Evolutionary conservation across 2,797 vertebrate genomes (phyloP).

Genomic region (Yasuhikotakia modesta): DNA sequence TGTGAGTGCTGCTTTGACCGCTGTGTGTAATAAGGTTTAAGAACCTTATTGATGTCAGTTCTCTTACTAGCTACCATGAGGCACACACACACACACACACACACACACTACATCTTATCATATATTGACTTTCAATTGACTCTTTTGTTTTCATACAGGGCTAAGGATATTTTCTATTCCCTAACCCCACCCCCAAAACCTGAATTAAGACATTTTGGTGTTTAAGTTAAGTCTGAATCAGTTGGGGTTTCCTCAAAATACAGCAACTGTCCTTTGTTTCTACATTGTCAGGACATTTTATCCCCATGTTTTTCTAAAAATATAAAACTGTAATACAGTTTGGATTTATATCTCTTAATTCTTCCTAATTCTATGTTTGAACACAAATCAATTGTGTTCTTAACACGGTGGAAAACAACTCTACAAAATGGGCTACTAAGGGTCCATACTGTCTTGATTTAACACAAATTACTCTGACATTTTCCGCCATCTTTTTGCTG

Average conservation of each 20-base stretch:
- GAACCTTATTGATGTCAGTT: conserved; percentile 17
- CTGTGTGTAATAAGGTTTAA: conserved; percentile 27
- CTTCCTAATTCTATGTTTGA: no score
- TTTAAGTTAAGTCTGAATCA: no score
- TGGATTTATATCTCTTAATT: no score
- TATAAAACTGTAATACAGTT: no score
- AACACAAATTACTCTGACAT: conserved; percentile 38
- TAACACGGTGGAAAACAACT: background rate
- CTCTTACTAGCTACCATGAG: background rate
- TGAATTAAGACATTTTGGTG: no score
- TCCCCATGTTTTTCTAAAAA: no score
- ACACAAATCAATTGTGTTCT: no score
- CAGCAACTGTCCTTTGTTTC: no score
- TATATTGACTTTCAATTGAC: no score
- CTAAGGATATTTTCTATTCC: background rate
- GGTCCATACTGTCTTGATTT: conserved; percentile 19
- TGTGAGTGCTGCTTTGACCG: conserved; percentile 6
- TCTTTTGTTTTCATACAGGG: background rate
- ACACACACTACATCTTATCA: no score
- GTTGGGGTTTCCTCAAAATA: no score
- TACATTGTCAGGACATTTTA: no score
- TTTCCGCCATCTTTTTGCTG: conserved; percentile 14
- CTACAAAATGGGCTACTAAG: conserved; percentile 18
- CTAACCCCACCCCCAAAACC: background rate
- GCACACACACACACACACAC: background rate